phyloP scores from a whole-genome alignment of 2,113 vertebrate genomes.

The Shinisaurus crocodilurus region DNA sequence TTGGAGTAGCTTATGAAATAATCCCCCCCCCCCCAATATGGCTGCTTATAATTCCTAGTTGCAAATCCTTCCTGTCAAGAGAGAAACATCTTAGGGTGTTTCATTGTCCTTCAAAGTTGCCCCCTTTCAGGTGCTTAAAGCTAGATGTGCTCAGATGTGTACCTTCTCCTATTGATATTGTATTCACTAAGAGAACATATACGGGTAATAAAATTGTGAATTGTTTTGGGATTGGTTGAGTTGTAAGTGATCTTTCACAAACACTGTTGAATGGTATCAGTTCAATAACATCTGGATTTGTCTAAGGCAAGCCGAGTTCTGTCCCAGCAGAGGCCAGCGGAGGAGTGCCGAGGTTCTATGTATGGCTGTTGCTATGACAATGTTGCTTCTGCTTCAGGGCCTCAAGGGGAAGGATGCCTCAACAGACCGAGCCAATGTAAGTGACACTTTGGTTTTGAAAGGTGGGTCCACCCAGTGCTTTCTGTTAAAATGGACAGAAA shows the following conservation, averaged over 20 bases:
- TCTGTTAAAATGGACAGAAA: not conserved
- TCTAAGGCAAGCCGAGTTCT: conserved; percentile 61
- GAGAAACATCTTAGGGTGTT: not conserved
- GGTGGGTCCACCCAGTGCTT: not conserved
- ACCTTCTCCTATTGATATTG: not conserved
- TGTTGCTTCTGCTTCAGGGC: conserved; percentile 81
- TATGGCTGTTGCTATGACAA: conserved; percentile 94
- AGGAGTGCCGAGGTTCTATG: conserved; percentile 79
- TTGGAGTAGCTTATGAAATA: not conserved
- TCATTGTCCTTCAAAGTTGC: not conserved
- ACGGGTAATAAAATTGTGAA: conserved; percentile 1
- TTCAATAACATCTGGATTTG: conserved; percentile 55
- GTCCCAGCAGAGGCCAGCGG: conserved; percentile 73
- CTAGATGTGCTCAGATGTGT: not conserved
- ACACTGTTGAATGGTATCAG: not conserved
- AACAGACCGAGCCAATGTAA: conserved; percentile 83
- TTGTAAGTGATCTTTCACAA: not conserved
- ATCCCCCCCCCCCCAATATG: not conserved
- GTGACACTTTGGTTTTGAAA: conserved; percentile 56
- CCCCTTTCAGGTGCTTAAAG: not conserved
- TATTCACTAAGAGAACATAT: not conserved
- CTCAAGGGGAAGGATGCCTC: conserved; percentile 89
- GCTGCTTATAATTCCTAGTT: not conserved
- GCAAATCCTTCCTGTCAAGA: not conserved
- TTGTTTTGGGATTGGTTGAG: not conserved